These are phyloP conservation scores for Halcyon badia DNA, from an alignment of 2,797 vertebrate genomes.

Conservation along the genomic window DNA sequence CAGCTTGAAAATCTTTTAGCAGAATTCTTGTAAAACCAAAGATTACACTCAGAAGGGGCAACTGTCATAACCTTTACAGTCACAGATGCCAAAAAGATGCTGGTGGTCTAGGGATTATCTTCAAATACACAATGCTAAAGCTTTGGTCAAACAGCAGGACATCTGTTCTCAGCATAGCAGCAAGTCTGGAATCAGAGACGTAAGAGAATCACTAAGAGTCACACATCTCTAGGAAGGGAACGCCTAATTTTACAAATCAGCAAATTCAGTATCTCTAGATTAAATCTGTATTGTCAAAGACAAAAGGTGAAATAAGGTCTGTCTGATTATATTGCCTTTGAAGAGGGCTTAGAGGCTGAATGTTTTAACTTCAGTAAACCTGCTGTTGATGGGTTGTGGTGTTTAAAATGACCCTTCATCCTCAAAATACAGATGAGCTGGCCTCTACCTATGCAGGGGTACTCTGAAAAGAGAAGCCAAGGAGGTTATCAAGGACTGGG, in stretches of 20 bases:
- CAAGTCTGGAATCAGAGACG: background rate
- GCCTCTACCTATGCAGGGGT: background rate
- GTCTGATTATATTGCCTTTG: background rate
- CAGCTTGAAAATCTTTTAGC: conserved; percentile 14
- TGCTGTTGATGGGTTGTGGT: background rate
- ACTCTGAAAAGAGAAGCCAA: background rate
- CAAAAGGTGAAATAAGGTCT: background rate
- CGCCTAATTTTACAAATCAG: background rate
- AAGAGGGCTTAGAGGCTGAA: background rate
- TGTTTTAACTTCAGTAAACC: conserved; percentile 8
- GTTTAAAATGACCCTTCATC: conserved; percentile 6
- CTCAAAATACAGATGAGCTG: background rate
- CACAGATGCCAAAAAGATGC: background rate
- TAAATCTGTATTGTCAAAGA: conserved; percentile 10
- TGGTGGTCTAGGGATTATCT: conserved; percentile 55
- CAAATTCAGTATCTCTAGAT: background rate
- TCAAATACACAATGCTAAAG: conserved; percentile 17
- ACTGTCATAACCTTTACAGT: conserved; percentile 41
- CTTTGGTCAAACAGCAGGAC: background rate
- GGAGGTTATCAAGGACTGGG: background rate
- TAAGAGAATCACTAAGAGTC: background rate
- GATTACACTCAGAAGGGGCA: conserved; percentile 31
- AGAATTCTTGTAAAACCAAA: conserved; percentile 38
- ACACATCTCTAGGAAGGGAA: background rate
- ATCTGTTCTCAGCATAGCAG: background rate